Evolutionary conservation across 2,888 invertebrate species (phyloP).

Genomic region (Tanypteryx hageni): DNA sequence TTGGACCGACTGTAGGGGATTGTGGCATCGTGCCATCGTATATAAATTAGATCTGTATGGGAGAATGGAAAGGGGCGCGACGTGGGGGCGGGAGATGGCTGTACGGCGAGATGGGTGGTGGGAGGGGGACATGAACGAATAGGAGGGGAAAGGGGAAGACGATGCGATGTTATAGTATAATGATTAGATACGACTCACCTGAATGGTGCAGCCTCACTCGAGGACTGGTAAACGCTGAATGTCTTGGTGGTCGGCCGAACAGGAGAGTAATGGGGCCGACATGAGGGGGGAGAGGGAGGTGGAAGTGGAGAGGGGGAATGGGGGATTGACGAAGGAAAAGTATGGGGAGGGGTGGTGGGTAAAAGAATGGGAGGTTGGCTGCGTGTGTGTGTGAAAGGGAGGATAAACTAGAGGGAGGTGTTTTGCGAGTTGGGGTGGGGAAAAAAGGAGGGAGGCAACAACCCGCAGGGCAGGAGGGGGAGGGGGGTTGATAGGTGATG

Average conservation of each 20-base stretch:
- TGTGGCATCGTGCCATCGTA: background rate
- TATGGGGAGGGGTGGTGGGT: background rate
- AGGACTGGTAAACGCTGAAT: background rate
- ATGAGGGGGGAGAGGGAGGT: background rate
- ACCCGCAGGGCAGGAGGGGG: too few species aligned
- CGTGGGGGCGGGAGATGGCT: too few species aligned
- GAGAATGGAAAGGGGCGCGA: background rate
- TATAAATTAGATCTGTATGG: background rate
- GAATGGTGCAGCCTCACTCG: background rate
- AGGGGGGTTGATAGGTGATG: background rate
- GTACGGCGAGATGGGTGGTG: background rate
- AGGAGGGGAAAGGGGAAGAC: too few species aligned
- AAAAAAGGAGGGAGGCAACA: background rate
- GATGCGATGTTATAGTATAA: background rate
- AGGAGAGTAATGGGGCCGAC: slow-evolving; percentile 5
- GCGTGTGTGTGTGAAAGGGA: background rate
- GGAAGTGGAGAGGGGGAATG: background rate
- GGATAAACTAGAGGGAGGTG: background rate
- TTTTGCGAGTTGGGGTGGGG: background rate
- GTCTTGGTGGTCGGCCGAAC: background rate
- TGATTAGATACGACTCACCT: slow-evolving; percentile 2
- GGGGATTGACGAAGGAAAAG: background rate
- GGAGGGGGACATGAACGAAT: background rate
- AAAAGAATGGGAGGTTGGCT: background rate
- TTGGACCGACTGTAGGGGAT: background rate